Conservation (phyloP, 2,113 vertebrate genomes). For the Cyanoderma ruficeps region DNA sequence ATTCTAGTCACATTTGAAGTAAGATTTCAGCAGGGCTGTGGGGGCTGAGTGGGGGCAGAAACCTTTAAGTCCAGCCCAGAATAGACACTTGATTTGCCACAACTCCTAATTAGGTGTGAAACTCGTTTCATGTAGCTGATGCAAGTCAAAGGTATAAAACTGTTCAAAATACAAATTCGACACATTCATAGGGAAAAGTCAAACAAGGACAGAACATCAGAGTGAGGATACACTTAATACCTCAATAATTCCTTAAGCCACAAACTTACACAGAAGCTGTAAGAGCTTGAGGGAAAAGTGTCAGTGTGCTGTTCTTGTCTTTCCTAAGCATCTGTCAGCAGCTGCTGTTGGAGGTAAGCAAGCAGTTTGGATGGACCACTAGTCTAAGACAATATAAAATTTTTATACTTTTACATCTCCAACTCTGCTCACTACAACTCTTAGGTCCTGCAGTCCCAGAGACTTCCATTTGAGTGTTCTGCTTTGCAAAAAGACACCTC, state of each 20-base stretch:
- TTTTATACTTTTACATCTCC: neutral
- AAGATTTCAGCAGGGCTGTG: neutral
- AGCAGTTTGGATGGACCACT: neutral
- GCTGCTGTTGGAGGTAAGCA: neutral
- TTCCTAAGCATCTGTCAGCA: neutral
- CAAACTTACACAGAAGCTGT: neutral
- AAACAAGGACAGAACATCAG: neutral
- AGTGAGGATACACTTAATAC: neutral
- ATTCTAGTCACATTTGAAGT: neutral
- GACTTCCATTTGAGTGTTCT: neutral
- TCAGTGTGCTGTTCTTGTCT: neutral
- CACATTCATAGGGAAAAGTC: neutral
- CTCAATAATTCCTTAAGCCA: neutral
- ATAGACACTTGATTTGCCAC: neutral
- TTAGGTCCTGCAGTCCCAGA: neutral
- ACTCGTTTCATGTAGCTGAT: accelerated
- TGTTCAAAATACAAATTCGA: neutral
- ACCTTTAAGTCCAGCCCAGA: neutral
- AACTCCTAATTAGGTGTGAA: neutral
- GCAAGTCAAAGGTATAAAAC: neutral
- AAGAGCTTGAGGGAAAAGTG: neutral
- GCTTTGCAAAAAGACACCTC: neutral
- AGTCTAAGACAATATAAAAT: neutral
- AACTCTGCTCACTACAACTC: neutral
- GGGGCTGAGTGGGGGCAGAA: neutral